These are phyloP conservation scores for Fabriciana adippe DNA, from an alignment of 2,888 invertebrate species.

Conservation along the genomic window DNA sequence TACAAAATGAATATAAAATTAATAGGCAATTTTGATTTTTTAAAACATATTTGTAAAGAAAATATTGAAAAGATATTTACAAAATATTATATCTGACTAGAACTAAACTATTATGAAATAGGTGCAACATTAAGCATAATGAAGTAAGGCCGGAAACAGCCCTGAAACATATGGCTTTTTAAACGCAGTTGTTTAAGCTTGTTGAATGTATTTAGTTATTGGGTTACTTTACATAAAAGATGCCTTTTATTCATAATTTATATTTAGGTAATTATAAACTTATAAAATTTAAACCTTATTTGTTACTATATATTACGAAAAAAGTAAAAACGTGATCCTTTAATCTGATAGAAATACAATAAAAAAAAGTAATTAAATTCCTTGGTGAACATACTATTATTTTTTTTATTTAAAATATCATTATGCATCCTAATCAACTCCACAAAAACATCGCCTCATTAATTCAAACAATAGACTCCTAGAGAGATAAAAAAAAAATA, in stretches of 20 bases:
- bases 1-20: no score
- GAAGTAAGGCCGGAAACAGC: slow-evolving; percentile 25
- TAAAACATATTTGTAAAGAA: neutral
- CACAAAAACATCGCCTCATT: slow-evolving; percentile 31
- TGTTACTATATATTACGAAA: no score
- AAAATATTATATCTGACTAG: neutral
- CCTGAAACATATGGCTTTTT: slow-evolving; percentile 69
- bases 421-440: slow-evolving; percentile 31
- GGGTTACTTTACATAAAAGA: slow-evolving; percentile 56
- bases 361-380: slow-evolving; percentile 22
- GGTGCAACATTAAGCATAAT: slow-evolving; percentile 11
- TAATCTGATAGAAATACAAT: no score
- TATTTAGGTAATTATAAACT: slow-evolving; percentile 11
- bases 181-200: slow-evolving; percentile 56
- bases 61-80: neutral
- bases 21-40: no score
- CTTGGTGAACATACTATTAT: neutral
- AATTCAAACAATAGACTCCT: slow-evolving; percentile 30
- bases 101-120: neutral
- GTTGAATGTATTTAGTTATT: slow-evolving; percentile 49
- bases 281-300: slow-evolving; percentile 6
- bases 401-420: slow-evolving; percentile 19
- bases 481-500: slow-evolving; percentile 23
- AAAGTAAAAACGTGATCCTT: no score
- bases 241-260: slow-evolving; percentile 34